Percentiles rank a stretch among this genome's conserved stretches.
phyloP scores from a whole-genome alignment of 2,888 invertebrate species.

The Thysanoteuthis rhombus region DNA sequence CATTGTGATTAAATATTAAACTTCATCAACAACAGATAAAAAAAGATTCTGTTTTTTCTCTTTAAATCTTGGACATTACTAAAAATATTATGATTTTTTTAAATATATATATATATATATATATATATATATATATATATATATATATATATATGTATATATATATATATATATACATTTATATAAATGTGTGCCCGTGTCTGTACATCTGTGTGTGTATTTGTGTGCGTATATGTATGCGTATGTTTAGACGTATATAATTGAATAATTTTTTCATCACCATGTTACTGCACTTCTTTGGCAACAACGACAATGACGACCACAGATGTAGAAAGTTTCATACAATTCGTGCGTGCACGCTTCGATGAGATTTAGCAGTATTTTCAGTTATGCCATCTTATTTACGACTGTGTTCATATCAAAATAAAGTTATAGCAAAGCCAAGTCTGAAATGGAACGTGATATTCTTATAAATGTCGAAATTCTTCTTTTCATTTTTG shows the following conservation, averaged over 20 bases:
- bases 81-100: no score
- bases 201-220: neutral
- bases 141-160: neutral
- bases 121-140: constrained; percentile 12
- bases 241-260: neutral
- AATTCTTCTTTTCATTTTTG: neutral
- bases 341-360: neutral
- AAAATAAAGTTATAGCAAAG: neutral
- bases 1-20: no score
- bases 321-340: neutral
- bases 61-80: no score
- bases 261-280: neutral
- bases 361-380: neutral
- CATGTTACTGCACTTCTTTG: neutral
- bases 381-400: neutral
- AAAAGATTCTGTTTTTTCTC: no score
- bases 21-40: no score
- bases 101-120: neutral
- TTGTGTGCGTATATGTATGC: neutral
- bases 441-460: neutral
- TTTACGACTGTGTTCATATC: neutral
- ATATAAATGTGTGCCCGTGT: neutral
- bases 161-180: neutral
- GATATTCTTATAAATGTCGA: neutral
- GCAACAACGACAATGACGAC: neutral